Percentiles rank a stretch among this genome's conserved stretches.
Evolutionary conservation across 1,140 invertebrate genomes (phyloP).

Genomic region (Drosophila malerkotliana): DNA sequence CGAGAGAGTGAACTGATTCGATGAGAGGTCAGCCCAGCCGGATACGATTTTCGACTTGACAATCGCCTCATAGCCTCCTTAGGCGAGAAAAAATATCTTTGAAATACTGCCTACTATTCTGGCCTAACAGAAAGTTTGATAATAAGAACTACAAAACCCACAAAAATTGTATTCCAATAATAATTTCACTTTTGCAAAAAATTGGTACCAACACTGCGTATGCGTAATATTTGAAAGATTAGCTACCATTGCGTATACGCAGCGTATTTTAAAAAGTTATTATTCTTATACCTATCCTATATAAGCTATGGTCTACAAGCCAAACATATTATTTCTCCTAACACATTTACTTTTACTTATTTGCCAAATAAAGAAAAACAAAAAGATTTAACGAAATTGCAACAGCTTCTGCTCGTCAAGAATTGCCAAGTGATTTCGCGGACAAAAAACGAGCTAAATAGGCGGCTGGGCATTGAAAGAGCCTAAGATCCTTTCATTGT

Average conservation of each 20-base stretch:
- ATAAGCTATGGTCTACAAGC: too few species aligned
- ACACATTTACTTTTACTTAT: background rate
- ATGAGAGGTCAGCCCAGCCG: constrained; percentile 1
- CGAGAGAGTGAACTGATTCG: constrained; percentile 39
- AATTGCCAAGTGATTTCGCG: constrained; percentile 27
- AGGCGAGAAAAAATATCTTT: background rate
- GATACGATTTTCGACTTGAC: constrained; percentile 37
- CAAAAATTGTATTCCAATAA: too few species aligned
- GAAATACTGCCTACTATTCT: constrained; percentile 8
- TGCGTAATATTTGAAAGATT: too few species aligned
- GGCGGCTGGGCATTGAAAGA: constrained; percentile 11
- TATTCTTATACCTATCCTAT: too few species aligned
- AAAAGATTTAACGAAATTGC: constrained; percentile 10
- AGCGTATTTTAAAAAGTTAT: too few species aligned
- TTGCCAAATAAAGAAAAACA: background rate
- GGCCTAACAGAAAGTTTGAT: too few species aligned
- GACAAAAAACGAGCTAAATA: constrained; percentile 71
- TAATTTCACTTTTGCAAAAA: too few species aligned
- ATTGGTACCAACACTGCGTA: too few species aligned
- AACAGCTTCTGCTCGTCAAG: background rate
- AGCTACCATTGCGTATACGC: too few species aligned
- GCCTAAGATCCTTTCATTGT: constrained; percentile 1
- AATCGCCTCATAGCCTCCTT: constrained; percentile 40
- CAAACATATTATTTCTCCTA: too few species aligned
- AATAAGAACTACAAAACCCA: too few species aligned